Conservation (phyloP, 2,888 invertebrate species). For the Erebia aethiops region DNA sequence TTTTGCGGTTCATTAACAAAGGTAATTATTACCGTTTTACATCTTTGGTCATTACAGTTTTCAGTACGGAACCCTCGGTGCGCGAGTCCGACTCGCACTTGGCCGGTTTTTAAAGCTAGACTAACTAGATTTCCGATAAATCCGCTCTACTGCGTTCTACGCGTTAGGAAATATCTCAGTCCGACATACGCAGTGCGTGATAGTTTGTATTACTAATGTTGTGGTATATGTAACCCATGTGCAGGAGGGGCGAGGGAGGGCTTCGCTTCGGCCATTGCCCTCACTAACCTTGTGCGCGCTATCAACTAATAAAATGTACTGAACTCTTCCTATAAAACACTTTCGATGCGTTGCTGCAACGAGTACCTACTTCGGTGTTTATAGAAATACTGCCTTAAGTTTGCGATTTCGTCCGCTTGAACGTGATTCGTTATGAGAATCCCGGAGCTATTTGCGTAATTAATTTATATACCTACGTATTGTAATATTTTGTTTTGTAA, state of each 20-base stretch:
- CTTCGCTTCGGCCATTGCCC: conserved; percentile 59
- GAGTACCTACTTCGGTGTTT: conserved; percentile 1
- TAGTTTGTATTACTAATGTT: conserved; percentile 39
- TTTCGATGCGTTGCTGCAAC: conserved; percentile 33
- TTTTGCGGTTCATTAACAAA: too few species aligned
- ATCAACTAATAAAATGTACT: conserved; percentile 44
- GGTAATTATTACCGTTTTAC: too few species aligned
- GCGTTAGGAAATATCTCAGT: conserved; percentile 18
- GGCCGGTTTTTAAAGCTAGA: too few species aligned
- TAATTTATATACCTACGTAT: too few species aligned
- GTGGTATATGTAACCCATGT: conserved; percentile 47
- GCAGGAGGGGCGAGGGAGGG: conserved; percentile 43
- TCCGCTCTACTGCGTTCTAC: conserved; percentile 13
- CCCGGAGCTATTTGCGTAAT: too few species aligned
- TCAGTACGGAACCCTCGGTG: too few species aligned
- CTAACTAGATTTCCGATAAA: conserved; percentile 15
- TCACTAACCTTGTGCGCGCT: conserved; percentile 61
- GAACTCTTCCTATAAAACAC: conserved; percentile 35
- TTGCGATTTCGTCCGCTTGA: too few species aligned
- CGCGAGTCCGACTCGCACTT: too few species aligned
- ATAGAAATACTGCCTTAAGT: too few species aligned
- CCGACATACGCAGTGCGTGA: conserved; percentile 22
- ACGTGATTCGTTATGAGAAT: too few species aligned
- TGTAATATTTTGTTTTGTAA: too few species aligned
- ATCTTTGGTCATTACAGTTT: too few species aligned